phyloP scores from a whole-genome alignment of 1,140 invertebrate species.

The Pogonomyrmex barbatus region DNA sequence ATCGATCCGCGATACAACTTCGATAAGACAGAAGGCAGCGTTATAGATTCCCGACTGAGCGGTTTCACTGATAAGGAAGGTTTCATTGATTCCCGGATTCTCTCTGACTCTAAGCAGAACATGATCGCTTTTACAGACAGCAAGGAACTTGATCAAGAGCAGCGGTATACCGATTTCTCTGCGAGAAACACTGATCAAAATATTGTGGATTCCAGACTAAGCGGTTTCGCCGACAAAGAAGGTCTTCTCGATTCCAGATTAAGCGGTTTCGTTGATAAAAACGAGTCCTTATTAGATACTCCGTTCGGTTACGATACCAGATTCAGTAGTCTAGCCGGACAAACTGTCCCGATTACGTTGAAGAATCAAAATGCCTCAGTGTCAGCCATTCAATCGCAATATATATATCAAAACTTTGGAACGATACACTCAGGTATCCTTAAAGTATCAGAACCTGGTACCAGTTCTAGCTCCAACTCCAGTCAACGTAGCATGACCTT shows the following conservation, averaged over 20 bases:
- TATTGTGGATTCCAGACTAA: constrained; percentile 72
- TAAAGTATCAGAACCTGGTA: constrained; percentile 83
- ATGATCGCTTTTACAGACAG: constrained; percentile 84
- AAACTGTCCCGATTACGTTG: constrained; percentile 85
- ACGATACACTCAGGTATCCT: constrained; percentile 85
- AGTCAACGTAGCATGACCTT: constrained; percentile 85
- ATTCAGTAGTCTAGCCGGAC: constrained; percentile 83
- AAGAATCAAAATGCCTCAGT: constrained; percentile 84
- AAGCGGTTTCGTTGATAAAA: constrained; percentile 74
- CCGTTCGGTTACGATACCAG: constrained; percentile 81
- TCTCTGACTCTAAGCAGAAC: constrained; percentile 83
- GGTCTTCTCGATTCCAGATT: constrained; percentile 73
- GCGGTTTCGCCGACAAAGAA: constrained; percentile 79
- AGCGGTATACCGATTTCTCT: constrained; percentile 81
- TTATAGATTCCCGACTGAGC: constrained; percentile 83
- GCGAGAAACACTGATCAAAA: constrained; percentile 57
- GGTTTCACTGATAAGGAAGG: constrained; percentile 85
- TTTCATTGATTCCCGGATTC: constrained; percentile 83
- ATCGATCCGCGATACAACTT: constrained; percentile 81
- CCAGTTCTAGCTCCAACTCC: constrained; percentile 84
- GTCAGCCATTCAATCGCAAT: constrained; percentile 82
- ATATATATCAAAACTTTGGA: constrained; percentile 85
- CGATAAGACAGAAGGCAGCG: constrained; percentile 82
- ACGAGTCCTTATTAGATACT: constrained; percentile 82
- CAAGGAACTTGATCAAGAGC: constrained; percentile 83